Conservation (phyloP, 1,140 invertebrate species). For the Drosophila quadrilineata region DNA sequence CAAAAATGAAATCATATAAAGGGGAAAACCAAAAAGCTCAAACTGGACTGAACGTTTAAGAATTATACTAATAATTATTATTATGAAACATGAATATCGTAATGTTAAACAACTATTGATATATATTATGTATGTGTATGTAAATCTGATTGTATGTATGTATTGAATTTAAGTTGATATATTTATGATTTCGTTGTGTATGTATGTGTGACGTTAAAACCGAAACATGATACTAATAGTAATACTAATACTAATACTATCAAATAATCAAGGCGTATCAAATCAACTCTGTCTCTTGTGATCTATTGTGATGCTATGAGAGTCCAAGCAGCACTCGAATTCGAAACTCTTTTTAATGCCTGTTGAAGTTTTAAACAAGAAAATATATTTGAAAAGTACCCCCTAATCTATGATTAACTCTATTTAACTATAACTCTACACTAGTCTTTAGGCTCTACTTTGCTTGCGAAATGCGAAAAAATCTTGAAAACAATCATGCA, state of each 20-base stretch:
- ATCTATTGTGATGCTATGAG: constrained; percentile 73
- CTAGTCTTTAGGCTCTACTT: constrained; percentile 27
- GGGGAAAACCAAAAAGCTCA: constrained; percentile 71
- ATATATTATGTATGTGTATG: constrained; percentile 53
- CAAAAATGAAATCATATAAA: constrained; percentile 44
- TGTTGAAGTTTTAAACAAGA: constrained; percentile 71
- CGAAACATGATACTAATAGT: constrained; percentile 8
- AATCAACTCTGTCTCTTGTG: constrained; percentile 76
- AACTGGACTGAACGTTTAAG: constrained; percentile 80
- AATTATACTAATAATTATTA: constrained; percentile 70
- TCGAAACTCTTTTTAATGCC: constrained; percentile 67
- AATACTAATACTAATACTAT: background rate
- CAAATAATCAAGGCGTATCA: constrained; percentile 29
- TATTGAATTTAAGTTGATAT: too few relatives aligned
- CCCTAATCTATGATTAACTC: constrained; percentile 5
- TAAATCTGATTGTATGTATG: constrained; percentile 60
- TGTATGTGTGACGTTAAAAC: constrained; percentile 33
- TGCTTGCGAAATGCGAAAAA: constrained; percentile 31
- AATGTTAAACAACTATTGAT: constrained; percentile 57
- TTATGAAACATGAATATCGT: constrained; percentile 44
- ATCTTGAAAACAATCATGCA: constrained; percentile 72
- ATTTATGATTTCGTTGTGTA: constrained; percentile 21
- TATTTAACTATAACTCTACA: constrained; percentile 21
- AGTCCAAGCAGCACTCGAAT: constrained; percentile 66
- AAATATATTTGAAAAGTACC: constrained; percentile 34